Base-by-base conservation (phyloP, 2,113 vertebrate genomes). In the Coracopsis vasa region DNA sequence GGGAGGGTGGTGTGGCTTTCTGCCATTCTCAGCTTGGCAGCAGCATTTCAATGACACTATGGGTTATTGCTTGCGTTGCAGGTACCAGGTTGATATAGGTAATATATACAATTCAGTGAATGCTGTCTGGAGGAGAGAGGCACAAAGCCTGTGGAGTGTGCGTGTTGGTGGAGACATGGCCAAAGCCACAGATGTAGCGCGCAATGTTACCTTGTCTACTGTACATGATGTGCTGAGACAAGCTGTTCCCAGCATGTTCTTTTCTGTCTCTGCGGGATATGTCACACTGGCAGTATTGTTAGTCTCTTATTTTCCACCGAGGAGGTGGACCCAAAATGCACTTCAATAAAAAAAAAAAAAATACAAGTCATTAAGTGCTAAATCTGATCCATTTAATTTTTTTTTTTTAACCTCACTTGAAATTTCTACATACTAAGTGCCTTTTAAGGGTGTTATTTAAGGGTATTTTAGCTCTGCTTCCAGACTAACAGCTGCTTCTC, bases 181-280 rank as follows among this genome's bases (percentile, higher is more conserved):
- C 86, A 92, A 87, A 92, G 65, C 62, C 56, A 35, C 33, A 58
- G 21, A 58, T 2, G 3, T 11, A 65, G 64, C 39, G 50, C 71
- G 33, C 0, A 9, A 31, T 23, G 21, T 54, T 60, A 31, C 25
- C 74, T 66, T 86, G 44, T 64, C 84, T 92, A 6, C 31, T 25
- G 45, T 47, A 67, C 8, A 1, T 82, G 66, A 80, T 44, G 41
- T 79, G 39, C 66, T 70, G 44, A 85, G 88, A 85, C 88, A 75
- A 41, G 70, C 37, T 92, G 80, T 87, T 94, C 83, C 65, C 86
- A 82, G 77, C 48, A 31, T 62, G 44, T 92, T 79, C 82, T 82
- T 53, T 83, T 82, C 61, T 92, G 44, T 74, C 4, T 1, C 61
- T 29, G 51, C 75, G 83, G 65, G 77, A 48, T 89, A 27, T 70